These are phyloP conservation scores for Xenopus laevis DNA, from an alignment of 2,113 vertebrate species.

Conservation along the genomic window DNA sequence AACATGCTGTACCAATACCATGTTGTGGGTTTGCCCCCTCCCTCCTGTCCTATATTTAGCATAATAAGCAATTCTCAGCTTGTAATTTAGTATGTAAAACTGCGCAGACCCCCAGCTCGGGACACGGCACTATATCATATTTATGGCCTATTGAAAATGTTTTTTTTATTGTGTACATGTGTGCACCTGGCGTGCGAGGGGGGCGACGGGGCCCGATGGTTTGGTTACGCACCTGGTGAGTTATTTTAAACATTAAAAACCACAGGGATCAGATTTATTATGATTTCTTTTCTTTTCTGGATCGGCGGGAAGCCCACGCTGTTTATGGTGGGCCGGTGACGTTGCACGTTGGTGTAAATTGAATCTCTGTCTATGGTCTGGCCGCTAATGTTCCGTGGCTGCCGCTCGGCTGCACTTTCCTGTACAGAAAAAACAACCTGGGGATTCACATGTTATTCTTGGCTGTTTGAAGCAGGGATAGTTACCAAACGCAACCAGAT, in stretches of 20 bases:
- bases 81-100: not conserved
- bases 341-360: slow-evolving; percentile 5
- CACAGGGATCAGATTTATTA: slow-evolving; percentile 14
- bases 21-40: too few species aligned
- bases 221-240: not conserved
- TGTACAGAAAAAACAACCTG: not conserved
- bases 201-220: not conserved
- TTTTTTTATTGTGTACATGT: slow-evolving; percentile 22
- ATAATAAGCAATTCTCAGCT: too few species aligned
- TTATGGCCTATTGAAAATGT: not conserved
- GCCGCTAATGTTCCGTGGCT: not conserved
- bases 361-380: not conserved
- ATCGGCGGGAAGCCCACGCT: not conserved
- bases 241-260: too few species aligned
- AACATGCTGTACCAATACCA: too few species aligned
- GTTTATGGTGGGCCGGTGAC: not conserved
- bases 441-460: not conserved
- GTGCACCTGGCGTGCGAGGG: slow-evolving; percentile 25
- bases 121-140: not conserved
- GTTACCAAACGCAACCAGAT: too few species aligned
- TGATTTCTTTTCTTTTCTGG: slow-evolving; percentile 10
- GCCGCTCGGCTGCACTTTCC: not conserved
- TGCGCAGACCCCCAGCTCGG: not conserved
- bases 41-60: too few species aligned
- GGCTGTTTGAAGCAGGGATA: not conserved